Evolutionary conservation across 2,113 vertebrate genomes (phyloP).

Genomic region (Ophiodon elongatus): DNA sequence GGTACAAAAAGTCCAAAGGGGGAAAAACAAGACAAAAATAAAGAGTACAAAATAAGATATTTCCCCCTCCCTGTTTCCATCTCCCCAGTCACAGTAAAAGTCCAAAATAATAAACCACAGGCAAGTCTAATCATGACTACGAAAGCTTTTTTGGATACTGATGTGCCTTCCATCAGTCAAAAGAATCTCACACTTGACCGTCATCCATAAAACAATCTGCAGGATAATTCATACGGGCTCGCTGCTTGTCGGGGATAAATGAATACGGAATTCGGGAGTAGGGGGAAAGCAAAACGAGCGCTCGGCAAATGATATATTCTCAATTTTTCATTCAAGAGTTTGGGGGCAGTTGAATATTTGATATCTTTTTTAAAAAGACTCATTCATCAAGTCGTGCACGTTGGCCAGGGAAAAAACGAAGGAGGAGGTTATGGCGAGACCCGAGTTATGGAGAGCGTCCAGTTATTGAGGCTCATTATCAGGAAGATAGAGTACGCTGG

Average conservation of each 20-base stretch:
- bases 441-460: conserved; percentile 49
- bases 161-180: conserved; percentile 48
- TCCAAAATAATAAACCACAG: conserved; percentile 31
- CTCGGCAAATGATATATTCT: conserved; percentile 55
- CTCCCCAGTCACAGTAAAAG: neutral
- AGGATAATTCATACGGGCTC: conserved; percentile 48
- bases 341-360: conserved; percentile 78
- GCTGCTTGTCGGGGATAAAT: conserved; percentile 39
- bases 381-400: conserved; percentile 62
- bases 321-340: conserved; percentile 73
- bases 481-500: conserved; percentile 37
- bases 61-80: neutral
- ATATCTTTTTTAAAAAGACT: conserved; percentile 66
- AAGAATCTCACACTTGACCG: conserved; percentile 44
- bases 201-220: conserved; percentile 66
- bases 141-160: conserved; percentile 26
- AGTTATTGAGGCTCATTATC: conserved; percentile 62
- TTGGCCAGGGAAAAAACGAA: conserved; percentile 28
- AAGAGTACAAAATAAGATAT: neutral
- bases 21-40: neutral
- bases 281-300: conserved; percentile 46
- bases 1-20: neutral
- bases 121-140: conserved; percentile 20
- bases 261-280: conserved; percentile 52
- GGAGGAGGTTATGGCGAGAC: conserved; percentile 36